Base-by-base conservation (phyloP, 2,888 invertebrate genomes). In the Ophion costatus region DNA sequence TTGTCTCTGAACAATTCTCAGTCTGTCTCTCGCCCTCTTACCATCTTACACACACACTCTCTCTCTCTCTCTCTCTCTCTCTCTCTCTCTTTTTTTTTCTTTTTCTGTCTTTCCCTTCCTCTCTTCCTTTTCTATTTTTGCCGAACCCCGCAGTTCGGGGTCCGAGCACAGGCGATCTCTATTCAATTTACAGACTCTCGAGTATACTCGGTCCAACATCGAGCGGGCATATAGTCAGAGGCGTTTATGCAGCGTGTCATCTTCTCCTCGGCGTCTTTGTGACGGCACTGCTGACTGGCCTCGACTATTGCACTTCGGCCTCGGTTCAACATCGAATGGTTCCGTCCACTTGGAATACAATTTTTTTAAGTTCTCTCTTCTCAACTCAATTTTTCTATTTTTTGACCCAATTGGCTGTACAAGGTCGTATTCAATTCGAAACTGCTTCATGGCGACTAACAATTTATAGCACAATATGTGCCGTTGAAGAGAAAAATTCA, bases 111-210 rank as follows among this genome's bases (percentile, higher is more conserved):
- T 42, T 80, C 64, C 51, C 29, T 33, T 69, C 45, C 24, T 24
- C 42, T 56, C n/a, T 66, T 71, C 33, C 56, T 81, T 79, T 78
- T 59, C 73, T 70, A 70, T 70, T 70, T 70, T 64, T 51, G 14
- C 10, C 51, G 42, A 42, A 20, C 38, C n/a, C 71, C 17, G 42
- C 38, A 67, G 61, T 74, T 22, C 51, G n/a, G 24, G 61, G 14
- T 81, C 75, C 59, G 56, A 61, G 70, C 56, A 11, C 9, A 70
- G 71, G 59, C 20, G 67, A 61, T 80, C 80, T 81, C 70, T 75
- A 81, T 78, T 78, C 63, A 76, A 81, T 81, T 56, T 74, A 81
- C 70, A 70, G 78, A 81, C 81, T 70, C 74, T 64, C 74, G 51
- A 69, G 78, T 81, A 78, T 51, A 7, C 77, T 14, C 51, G 20